Evolutionary conservation across 2,797 vertebrate species (phyloP).

Genomic region (Sebastes glaucus): DNA sequence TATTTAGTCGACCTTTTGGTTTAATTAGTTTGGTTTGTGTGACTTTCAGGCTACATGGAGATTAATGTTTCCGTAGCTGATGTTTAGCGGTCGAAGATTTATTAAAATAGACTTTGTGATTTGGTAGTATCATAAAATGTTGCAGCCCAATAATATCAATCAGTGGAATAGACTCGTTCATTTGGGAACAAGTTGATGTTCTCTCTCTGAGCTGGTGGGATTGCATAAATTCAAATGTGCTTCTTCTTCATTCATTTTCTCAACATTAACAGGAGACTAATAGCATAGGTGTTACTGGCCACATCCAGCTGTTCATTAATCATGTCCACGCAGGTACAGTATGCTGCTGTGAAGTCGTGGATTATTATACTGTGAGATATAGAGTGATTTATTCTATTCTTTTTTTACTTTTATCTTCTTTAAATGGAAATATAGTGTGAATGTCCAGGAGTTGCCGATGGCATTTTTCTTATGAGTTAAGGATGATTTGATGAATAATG

Average conservation of each 20-base stretch:
- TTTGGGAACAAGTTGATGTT: constrained; percentile 9
- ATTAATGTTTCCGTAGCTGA: constrained; percentile 49
- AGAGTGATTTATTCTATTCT: background rate
- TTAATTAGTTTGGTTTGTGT: constrained; percentile 59
- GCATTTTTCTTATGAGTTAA: background rate
- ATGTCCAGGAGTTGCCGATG: constrained; percentile 3
- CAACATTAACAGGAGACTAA: background rate
- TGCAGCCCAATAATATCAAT: constrained; percentile 37
- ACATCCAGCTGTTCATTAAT: background rate
- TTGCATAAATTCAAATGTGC: background rate
- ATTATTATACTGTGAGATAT: background rate
- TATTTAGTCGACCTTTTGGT: constrained; percentile 60
- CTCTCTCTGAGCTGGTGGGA: constrained; percentile 9
- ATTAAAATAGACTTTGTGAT: constrained; percentile 45
- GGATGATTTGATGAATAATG: background rate
- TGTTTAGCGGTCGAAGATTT: constrained; percentile 43
- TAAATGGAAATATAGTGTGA: background rate
- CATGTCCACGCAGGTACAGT: background rate
- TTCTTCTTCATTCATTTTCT: background rate
- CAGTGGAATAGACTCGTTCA: constrained; percentile 26
- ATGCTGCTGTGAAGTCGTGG: background rate
- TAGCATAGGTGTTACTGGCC: background rate
- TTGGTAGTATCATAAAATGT: constrained; percentile 17
- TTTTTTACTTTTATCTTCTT: background rate
- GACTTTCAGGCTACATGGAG: constrained; percentile 38